Evolutionary conservation across 1,140 invertebrate species (phyloP), one percentile per base, ranked within the genome.

Genomic region (Hylaeus anthracinus): DNA sequence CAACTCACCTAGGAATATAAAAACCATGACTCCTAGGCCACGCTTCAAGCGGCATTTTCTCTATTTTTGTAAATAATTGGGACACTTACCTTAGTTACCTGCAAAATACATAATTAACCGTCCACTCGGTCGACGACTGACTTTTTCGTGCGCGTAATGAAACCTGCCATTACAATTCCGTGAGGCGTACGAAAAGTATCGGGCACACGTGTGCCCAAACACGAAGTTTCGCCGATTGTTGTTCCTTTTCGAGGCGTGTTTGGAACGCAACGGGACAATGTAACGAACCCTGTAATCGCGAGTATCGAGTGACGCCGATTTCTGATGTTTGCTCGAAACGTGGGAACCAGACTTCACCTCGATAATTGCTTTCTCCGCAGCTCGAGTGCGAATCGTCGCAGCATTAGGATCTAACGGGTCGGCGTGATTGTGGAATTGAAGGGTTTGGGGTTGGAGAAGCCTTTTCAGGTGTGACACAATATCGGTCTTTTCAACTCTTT

Each of bases 101-200:
- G 86, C 83, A 87, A 87, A 89, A 87, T 88, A 87, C 86, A 81
- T 86, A 90, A 91, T 91, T 89, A 85, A 58, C 2, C 79, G 84
- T 88, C 81, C 80, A 41, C 71, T 72, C 78, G 81, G 45, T 72
- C 74, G 65, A 73, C 56, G 58, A 61, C 72, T 72, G 12, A 15
- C 3, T 81, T 82, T 78, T 86, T 89, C 86, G 84, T 90, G 89
- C 86, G 65, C 82, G 73, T 89, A 88, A 90, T 88, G 82, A 86
- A 90, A 80, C 84, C 87, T 67, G 71, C 78, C 89, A 88, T 90
- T 90, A 90, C 85, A 84, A 26, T 81, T 74, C 70, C 70, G 74
- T 88, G 85, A 63, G 8, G 56, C 83, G 88, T 89, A 85, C 84
- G 9, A 88, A 15, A 37, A n/a, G 63, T 26, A 86, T 10, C 6